A percentile compares a stretch with the other conserved stretches of the same genome.
phyloP scores from a whole-genome alignment of 2,797 vertebrate species.

The Mus minutoides region DNA sequence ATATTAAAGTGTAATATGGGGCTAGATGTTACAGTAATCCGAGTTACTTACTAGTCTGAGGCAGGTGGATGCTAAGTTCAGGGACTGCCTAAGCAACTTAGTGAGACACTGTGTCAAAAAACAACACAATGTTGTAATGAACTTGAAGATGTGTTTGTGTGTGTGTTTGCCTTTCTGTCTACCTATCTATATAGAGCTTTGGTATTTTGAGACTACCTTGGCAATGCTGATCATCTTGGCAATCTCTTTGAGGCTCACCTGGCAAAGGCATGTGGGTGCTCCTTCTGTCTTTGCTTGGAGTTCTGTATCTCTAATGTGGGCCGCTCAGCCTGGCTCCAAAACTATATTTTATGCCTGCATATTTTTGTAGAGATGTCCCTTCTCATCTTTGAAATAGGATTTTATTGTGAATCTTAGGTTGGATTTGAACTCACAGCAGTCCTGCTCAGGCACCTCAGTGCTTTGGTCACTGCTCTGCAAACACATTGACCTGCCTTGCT shows the following conservation, averaged over 20 bases:
- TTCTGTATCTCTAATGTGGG: background rate
- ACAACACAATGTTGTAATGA: background rate
- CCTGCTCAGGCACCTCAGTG: background rate
- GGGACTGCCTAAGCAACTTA: background rate
- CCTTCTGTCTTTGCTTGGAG: background rate
- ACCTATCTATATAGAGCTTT: background rate
- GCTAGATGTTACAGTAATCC: background rate
- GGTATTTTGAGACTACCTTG: background rate
- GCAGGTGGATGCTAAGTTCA: background rate
- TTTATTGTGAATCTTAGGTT: background rate
- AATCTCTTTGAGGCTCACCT: background rate
- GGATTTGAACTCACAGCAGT: background rate
- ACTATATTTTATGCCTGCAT: conserved; percentile 15
- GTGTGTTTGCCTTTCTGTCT: background rate
- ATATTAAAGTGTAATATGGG: background rate
- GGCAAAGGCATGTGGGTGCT: background rate
- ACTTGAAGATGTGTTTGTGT: background rate
- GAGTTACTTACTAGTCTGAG: too few relatives aligned
- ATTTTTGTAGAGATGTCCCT: background rate
- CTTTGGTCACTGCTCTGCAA: background rate
- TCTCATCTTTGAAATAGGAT: background rate
- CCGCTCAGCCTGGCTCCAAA: background rate
- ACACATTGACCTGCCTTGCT: background rate
- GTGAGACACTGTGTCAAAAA: background rate
- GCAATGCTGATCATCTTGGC: background rate